phyloP scores from a whole-genome alignment of 2,888 invertebrate species.

The Teleiodes luculella region DNA sequence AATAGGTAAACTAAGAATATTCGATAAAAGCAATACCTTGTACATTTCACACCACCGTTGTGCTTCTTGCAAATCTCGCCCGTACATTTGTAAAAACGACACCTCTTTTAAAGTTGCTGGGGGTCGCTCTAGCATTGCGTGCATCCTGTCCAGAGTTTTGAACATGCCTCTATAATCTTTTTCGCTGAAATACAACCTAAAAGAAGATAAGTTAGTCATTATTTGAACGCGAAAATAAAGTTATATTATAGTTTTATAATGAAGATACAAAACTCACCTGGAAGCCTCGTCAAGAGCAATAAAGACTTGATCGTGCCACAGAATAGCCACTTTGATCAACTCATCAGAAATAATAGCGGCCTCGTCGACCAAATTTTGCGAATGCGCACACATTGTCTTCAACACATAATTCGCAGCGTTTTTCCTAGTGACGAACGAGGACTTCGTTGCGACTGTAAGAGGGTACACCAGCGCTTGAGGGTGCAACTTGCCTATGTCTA shows the following conservation, averaged over 20 bases:
- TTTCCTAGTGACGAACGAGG: conserved; percentile 88
- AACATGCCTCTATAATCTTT: conserved; percentile 98
- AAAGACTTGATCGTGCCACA: conserved; percentile 97
- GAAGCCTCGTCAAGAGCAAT: conserved; percentile 95
- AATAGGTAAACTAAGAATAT: too few relatives aligned
- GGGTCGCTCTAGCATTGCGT: conserved; percentile 94
- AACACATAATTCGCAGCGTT: conserved; percentile 96
- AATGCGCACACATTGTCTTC: conserved; percentile 96
- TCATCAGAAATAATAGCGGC: conserved; percentile 97
- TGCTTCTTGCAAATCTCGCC: conserved; percentile 95
- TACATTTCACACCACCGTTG: conserved; percentile 96
- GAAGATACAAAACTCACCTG: too few relatives aligned
- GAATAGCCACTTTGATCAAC: conserved; percentile 96
- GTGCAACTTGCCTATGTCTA: conserved; percentile 98
- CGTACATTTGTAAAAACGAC: conserved; percentile 98
- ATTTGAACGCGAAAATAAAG: too few relatives aligned
- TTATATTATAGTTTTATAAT: too few relatives aligned
- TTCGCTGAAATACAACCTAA: conserved; percentile 96
- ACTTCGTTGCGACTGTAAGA: conserved; percentile 97
- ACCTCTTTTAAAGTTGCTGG: conserved; percentile 98
- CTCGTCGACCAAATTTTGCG: conserved; percentile 93
- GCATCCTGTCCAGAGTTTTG: conserved; percentile 95
- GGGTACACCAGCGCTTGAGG: conserved; percentile 99
- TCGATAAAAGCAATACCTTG: conserved; percentile 62
- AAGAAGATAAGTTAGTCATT: background rate